These are phyloP conservation scores for Colossoma macropomum DNA, from an alignment of 2,113 vertebrate genomes.

Conservation along the genomic window DNA sequence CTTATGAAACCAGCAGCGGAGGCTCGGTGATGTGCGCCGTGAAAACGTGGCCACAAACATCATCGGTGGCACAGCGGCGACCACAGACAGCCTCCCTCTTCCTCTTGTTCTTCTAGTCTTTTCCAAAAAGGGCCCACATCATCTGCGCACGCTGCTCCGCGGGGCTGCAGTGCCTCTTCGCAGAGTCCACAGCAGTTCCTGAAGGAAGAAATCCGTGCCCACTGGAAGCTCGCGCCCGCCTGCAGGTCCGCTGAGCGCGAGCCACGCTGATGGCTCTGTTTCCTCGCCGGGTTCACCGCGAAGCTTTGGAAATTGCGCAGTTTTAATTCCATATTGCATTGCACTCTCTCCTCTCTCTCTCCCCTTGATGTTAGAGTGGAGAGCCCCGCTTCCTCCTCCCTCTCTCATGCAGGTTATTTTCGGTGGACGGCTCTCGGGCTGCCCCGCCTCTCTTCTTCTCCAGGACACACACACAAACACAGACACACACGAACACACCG, in stretches of 20 bases:
- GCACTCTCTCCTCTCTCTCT: constrained; percentile 64
- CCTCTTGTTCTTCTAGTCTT: constrained; percentile 2
- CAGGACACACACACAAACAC: constrained; percentile 28
- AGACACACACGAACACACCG: constrained; percentile 39
- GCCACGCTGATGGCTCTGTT: constrained; percentile 7
- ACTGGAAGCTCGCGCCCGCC: not conserved
- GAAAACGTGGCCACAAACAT: constrained; percentile 28
- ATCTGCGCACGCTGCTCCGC: constrained; percentile 8
- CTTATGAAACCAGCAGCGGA: not conserved
- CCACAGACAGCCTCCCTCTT: not conserved
- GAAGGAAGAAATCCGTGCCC: constrained; percentile 39
- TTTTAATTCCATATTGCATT: constrained; percentile 76
- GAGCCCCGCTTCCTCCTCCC: constrained; percentile 27
- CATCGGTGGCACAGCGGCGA: constrained; percentile 12
- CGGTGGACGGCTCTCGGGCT: constrained; percentile 72
- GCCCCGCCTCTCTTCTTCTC: constrained; percentile 75
- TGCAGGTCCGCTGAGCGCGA: constrained; percentile 38
- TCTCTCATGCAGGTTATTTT: constrained; percentile 78
- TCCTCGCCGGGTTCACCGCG: constrained; percentile 34
- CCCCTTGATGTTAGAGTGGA: constrained; percentile 16
- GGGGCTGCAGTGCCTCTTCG: constrained; percentile 55
- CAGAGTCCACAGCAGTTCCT: constrained; percentile 46
- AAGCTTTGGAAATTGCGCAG: constrained; percentile 76
- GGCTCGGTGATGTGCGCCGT: constrained; percentile 50
- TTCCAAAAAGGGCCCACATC: constrained; percentile 35